Evolutionary conservation across 2,888 invertebrate species (phyloP), one percentile per base, ranked within the genome.

Genomic region (Halictus quadricinctus): DNA sequence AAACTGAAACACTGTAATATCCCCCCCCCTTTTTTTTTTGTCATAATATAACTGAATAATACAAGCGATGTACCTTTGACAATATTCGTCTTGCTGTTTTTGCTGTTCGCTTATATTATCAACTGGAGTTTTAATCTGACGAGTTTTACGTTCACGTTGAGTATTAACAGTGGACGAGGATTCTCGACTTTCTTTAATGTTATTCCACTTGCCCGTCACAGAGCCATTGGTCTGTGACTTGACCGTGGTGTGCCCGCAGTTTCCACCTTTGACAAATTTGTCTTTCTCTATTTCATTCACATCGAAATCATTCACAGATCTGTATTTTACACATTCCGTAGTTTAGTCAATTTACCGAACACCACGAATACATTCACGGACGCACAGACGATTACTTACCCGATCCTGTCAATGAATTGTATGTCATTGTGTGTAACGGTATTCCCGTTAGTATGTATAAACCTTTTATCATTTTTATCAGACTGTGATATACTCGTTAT

Each of bases 241-340:
- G 60, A 94, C 88, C 48, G 94, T 90, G 85, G 91, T 90, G 73
- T 93, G 92, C 50, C 93, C 90, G 29, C 92, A 91, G 58, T 86
- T 88, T 50, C 91, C 91, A 79, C 93, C 92, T 88, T 95, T 95
- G 41, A 92, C 89, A 66, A 94, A 93, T 92, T 95, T 95, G 84
- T 95, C 95, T 90, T 95, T 95, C 80, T 95, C 95, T 60, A 94
- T 90, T 90, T 95, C 95, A 86, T 94, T 95, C 86, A 94, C 94
- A 81, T 95, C 95, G 90, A 94, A 95, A 90, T 95, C 95, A 91
- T 95, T 95, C 79, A 95, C 94, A 88, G 95, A 94, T 88, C 95
- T 95, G 86, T 60, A 92, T 87, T 85, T 72, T 41, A 76, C 50
- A 76, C 43, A 80, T 70, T 86, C 36, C 36, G 36, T 58, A 66